Evolutionary conservation across 2,797 vertebrate genomes (phyloP).

Genomic region (Hydrocynus forskahlii): DNA sequence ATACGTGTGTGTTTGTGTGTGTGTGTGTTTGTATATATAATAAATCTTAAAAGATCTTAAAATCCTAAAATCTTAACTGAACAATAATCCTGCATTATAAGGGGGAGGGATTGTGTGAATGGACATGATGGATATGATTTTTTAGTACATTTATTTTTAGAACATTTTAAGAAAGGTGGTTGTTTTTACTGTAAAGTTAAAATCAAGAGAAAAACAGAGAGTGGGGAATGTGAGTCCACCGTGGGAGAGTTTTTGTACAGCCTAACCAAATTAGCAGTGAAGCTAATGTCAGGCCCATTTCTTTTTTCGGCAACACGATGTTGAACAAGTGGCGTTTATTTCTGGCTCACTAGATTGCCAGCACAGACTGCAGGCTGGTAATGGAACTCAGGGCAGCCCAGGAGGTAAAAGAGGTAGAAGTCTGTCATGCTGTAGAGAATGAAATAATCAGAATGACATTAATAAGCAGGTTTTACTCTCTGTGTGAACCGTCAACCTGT

Average conservation of each 20-base stretch:
- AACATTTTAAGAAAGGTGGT: not conserved
- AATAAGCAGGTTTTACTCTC: not conserved
- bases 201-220: not conserved
- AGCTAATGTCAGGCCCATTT: not conserved
- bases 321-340: not conserved
- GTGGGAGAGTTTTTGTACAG: not conserved
- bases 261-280: not conserved
- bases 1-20: too few species aligned
- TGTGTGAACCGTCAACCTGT: not conserved
- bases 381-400: not conserved
- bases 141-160: too few species aligned
- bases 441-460: not conserved
- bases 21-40: too few species aligned
- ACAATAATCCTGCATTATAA: too few species aligned
- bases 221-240: not conserved
- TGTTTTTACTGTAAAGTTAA: too few species aligned
- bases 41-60: too few species aligned
- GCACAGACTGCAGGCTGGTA: not conserved
- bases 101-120: not conserved
- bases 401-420: not conserved
- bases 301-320: too few species aligned
- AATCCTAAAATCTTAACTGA: too few species aligned
- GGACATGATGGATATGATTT: not conserved
- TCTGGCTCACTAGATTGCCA: not conserved
- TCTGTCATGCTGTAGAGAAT: not conserved